phyloP scores from a whole-genome alignment of 2,113 vertebrate genomes.

The Ailurus styani region DNA sequence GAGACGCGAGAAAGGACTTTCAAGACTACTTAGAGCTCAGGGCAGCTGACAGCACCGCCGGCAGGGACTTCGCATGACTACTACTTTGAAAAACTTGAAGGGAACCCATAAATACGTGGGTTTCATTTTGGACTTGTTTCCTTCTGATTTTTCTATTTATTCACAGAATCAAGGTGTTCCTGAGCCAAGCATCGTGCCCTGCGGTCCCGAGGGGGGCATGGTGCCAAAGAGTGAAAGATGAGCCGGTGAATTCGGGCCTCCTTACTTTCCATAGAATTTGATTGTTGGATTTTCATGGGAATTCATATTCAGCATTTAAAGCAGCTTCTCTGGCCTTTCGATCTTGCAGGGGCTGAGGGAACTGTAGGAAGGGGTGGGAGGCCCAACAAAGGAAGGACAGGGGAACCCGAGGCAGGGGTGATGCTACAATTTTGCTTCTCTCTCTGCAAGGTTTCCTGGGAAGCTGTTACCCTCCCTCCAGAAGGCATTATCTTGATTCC shows the following conservation, averaged over 20 bases:
- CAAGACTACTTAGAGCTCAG: neutral
- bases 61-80: neutral
- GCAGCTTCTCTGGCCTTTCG: neutral
- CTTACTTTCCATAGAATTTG: neutral
- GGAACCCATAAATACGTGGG: neutral
- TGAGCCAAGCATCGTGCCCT: neutral
- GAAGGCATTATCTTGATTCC: neutral
- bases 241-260: neutral
- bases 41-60: rapidly evolving
- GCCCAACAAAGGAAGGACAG: neutral
- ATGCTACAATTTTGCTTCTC: neutral
- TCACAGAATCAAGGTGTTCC: neutral
- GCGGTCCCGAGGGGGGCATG: rapidly evolving
- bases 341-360: neutral
- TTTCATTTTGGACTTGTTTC: neutral
- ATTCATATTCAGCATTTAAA: neutral
- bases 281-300: neutral
- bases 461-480: neutral
- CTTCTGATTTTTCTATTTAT: neutral
- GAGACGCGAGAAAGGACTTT: neutral
- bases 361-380: neutral
- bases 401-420: rapidly evolving
- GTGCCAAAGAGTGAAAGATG: neutral
- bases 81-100: neutral
- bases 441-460: neutral